Evolutionary conservation across 37 sponge, comb jelly and placozoan genomes (phyloP).

Genomic region (Aphrocallistes beatrix): DNA sequence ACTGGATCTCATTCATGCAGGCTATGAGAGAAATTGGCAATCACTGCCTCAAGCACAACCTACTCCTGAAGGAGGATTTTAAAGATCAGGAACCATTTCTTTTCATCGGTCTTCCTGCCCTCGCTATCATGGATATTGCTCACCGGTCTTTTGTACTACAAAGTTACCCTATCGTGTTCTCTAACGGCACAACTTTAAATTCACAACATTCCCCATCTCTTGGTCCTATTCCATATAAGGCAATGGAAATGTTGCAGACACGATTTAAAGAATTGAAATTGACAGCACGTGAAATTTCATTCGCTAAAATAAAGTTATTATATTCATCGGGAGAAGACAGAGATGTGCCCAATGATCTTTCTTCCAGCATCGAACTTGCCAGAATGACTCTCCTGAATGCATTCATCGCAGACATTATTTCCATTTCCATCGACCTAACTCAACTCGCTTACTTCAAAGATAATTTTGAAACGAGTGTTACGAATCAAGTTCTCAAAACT

Average conservation of each 20-base stretch:
- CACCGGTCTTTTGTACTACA: not conserved
- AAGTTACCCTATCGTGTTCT: not conserved
- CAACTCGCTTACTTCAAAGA: not conserved
- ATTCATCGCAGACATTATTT: conserved; percentile 7
- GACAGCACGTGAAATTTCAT: not conserved
- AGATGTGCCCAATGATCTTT: not conserved
- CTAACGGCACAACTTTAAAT: not conserved
- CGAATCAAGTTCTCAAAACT: not conserved
- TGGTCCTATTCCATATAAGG: not conserved
- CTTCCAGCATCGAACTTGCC: not conserved
- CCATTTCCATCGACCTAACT: not conserved
- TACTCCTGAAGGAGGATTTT: not conserved
- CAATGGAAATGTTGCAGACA: not conserved
- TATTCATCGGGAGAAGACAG: not conserved
- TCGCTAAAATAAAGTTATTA: not conserved
- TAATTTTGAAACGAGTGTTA: not conserved
- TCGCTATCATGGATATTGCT: not conserved
- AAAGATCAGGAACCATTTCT: not conserved
- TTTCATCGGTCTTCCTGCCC: not conserved
- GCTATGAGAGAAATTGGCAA: not conserved
- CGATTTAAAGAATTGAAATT: not conserved
- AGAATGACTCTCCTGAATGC: not conserved
- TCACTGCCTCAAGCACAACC: not conserved
- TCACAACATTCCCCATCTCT: not conserved
- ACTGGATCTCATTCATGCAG: not conserved